Conservation (phyloP, 2,888 invertebrate genomes). For the Arrhopalites spinosus region DNA sequence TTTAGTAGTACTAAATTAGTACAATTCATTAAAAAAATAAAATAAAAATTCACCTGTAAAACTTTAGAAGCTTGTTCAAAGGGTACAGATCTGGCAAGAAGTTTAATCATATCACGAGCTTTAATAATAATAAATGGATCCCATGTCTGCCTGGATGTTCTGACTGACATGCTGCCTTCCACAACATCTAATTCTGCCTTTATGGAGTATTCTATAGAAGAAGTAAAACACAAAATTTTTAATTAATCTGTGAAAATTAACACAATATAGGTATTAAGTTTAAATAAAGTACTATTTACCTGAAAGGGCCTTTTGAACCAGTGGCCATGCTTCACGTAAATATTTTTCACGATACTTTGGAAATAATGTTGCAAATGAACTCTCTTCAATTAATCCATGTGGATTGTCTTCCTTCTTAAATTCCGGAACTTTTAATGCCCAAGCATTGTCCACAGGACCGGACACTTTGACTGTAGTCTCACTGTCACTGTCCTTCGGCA, state of each 20-base stretch:
- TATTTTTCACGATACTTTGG: slow-evolving; percentile 98
- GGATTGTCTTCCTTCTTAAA: slow-evolving; percentile 90
- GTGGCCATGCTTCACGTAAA: slow-evolving; percentile 90
- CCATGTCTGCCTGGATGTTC: slow-evolving; percentile 95
- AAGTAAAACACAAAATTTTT: neutral
- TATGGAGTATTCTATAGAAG: slow-evolving; percentile 69
- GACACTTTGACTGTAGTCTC: slow-evolving; percentile 40
- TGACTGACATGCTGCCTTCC: slow-evolving; percentile 92
- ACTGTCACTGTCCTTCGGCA: slow-evolving; percentile 27
- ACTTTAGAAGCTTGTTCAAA: slow-evolving; percentile 91
- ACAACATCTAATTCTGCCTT: slow-evolving; percentile 88
- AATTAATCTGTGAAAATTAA: too few species aligned
- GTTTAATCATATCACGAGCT: slow-evolving; percentile 92
- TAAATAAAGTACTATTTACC: slow-evolving; percentile 37
- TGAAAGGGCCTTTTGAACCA: slow-evolving; percentile 82
- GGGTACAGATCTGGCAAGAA: slow-evolving; percentile 93
- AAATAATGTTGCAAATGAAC: slow-evolving; percentile 94
- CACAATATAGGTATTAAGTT: too few species aligned
- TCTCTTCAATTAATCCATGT: slow-evolving; percentile 85
- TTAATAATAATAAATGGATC: slow-evolving; percentile 97
- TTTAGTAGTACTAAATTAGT: neutral
- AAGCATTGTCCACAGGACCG: slow-evolving; percentile 80
- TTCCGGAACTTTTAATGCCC: slow-evolving; percentile 82
- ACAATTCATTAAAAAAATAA: neutral
- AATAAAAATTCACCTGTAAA: slow-evolving; percentile 59